A percentile compares a stretch with the other conserved stretches of the same genome.
Evolutionary conservation across 2,888 invertebrate species (phyloP).

Genomic region (Anagyrus pseudococci): DNA sequence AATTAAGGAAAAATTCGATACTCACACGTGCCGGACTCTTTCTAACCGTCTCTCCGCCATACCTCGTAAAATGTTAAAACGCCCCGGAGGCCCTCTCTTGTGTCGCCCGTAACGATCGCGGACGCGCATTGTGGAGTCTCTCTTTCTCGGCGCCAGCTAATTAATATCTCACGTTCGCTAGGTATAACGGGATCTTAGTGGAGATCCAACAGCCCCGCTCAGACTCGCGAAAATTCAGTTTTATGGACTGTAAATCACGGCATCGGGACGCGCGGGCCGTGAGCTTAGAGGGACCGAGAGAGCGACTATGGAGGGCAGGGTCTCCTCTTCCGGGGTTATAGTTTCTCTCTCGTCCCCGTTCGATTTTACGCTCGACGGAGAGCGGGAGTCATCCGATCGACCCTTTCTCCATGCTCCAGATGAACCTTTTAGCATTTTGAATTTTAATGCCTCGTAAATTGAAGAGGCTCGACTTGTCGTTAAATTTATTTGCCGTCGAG

Average conservation of each 20-base stretch:
- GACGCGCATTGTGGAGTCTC: constrained; percentile 20
- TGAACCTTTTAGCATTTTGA: neutral
- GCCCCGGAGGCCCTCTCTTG: constrained; percentile 19
- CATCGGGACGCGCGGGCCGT: neutral
- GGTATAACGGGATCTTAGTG: constrained; percentile 19
- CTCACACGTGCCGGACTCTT: neutral
- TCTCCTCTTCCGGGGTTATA: constrained; percentile 36
- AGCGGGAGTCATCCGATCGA: neutral
- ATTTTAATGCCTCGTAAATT: neutral
- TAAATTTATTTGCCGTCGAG: neutral
- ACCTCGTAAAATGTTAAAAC: neutral
- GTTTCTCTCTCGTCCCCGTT: constrained; percentile 2
- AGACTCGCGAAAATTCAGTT: constrained; percentile 31
- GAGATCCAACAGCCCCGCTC: constrained; percentile 5
- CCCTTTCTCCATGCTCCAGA: neutral
- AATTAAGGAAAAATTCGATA: neutral
- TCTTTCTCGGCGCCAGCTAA: constrained; percentile 11
- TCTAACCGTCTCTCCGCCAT: neutral
- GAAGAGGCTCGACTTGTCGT: neutral
- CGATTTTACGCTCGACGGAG: constrained; percentile 16
- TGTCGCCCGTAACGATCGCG: constrained; percentile 12
- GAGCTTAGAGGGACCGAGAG: constrained; percentile 5
- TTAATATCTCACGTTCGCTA: constrained; percentile 37
- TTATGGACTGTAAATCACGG: constrained; percentile 38
- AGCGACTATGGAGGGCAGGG: constrained; percentile 1